Percentiles rank a stretch among this genome's conserved stretches.
These are phyloP conservation scores for Rhopalosiphum nymphaeae DNA, from an alignment of 2,888 invertebrate genomes.

Conservation along the genomic window DNA sequence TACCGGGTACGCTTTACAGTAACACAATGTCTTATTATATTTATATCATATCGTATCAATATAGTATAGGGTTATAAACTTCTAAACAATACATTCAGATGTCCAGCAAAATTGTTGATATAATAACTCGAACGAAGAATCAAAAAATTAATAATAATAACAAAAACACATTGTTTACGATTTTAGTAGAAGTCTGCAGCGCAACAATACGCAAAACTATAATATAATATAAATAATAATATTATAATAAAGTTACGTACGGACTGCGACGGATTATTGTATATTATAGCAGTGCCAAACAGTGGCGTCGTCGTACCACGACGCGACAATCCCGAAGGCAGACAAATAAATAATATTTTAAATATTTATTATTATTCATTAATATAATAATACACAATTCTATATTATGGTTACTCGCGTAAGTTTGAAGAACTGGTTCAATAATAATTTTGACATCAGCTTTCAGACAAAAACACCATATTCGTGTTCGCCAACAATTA, in stretches of 20 bases:
- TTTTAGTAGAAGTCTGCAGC: neutral
- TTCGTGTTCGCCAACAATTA: neutral
- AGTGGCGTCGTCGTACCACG: neutral
- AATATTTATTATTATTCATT: neutral
- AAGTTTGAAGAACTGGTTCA: neutral
- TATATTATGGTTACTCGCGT: neutral
- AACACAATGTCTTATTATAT: neutral
- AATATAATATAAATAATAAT: too few relatives aligned
- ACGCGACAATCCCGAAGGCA: neutral
- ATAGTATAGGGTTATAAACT: neutral
- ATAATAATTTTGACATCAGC: neutral
- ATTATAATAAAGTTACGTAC: neutral
- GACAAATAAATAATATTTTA: neutral
- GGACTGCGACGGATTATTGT: neutral
- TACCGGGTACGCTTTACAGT: neutral
- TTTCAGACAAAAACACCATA: neutral
- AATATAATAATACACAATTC: neutral
- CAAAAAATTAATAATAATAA: neutral
- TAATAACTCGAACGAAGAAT: neutral
- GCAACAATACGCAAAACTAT: neutral
- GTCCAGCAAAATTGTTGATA: neutral
- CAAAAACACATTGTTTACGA: neutral
- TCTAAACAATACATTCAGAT: neutral
- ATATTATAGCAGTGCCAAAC: slow-evolving; percentile 11
- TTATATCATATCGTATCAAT: neutral